phyloP scores from a whole-genome alignment of 2,888 invertebrate genomes.

The Tenthredo notha region DNA sequence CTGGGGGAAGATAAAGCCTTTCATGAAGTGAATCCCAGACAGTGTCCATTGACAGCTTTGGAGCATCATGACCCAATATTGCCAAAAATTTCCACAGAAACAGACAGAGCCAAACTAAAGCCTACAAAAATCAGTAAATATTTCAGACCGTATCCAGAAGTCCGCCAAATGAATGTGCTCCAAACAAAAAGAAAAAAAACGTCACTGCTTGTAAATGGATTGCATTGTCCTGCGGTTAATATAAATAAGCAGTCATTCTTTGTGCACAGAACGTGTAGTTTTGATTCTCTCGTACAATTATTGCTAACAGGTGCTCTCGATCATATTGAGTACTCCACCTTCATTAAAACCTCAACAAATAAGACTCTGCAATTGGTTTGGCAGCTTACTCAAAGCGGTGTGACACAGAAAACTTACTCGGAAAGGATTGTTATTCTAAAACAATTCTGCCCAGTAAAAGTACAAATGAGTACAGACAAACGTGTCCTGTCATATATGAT shows the following conservation, averaged over 20 bases:
- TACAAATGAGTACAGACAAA: not conserved
- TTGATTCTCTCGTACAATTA: slow-evolving; percentile 52
- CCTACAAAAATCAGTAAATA: too few relatives aligned
- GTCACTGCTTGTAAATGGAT: too few relatives aligned
- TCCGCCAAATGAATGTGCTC: too few relatives aligned
- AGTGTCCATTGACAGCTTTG: too few relatives aligned
- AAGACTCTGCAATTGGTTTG: slow-evolving; percentile 41
- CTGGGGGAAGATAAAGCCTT: too few relatives aligned
- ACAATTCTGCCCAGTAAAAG: not conserved
- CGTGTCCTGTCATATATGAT: slow-evolving; percentile 37
- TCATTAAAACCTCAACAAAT: slow-evolving; percentile 41
- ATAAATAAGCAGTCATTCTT: slow-evolving; percentile 22
- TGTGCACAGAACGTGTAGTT: slow-evolving; percentile 50
- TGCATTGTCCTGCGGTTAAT: not conserved
- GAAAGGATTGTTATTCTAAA: slow-evolving; percentile 33
- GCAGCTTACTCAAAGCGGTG: slow-evolving; percentile 27
- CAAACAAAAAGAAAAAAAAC: too few relatives aligned
- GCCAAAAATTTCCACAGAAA: too few relatives aligned
- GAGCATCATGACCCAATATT: too few relatives aligned
- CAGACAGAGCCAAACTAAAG: too few relatives aligned
- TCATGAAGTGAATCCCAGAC: too few relatives aligned
- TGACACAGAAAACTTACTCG: slow-evolving; percentile 23
- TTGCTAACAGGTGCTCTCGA: slow-evolving; percentile 49
- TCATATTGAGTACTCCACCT: slow-evolving; percentile 40
- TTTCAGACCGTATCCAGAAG: too few relatives aligned